phyloP scores from a whole-genome alignment of 2,888 invertebrate genomes.

The Acanthosepion lycidas region DNA sequence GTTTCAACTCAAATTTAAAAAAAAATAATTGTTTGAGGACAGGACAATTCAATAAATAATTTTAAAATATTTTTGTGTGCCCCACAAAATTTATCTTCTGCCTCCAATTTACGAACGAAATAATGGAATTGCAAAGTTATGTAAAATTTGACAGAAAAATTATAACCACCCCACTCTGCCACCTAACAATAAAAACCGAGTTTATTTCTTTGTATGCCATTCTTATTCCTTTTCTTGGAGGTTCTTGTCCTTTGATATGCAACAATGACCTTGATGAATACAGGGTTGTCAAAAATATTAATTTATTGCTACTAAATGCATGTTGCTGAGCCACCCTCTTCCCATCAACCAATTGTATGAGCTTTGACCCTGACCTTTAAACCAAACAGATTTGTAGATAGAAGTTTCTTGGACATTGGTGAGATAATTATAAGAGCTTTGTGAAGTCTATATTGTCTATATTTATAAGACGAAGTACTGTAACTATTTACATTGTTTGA shows the following conservation, averaged over 20 bases:
- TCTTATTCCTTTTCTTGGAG: not conserved
- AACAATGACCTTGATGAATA: not conserved
- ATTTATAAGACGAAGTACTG: too few species aligned
- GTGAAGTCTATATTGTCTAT: too few species aligned
- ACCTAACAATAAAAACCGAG: not conserved
- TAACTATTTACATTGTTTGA: too few species aligned
- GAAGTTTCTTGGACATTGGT: not conserved
- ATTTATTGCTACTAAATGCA: not conserved
- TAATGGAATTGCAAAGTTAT: not conserved
- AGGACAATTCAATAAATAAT: not conserved
- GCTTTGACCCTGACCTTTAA: slow-evolving; percentile 4
- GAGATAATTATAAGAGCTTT: too few species aligned
- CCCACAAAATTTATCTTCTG: not conserved
- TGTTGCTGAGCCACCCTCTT: not conserved
- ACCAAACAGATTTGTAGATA: too few species aligned
- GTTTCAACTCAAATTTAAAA: too few species aligned
- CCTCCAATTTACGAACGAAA: not conserved
- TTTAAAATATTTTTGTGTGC: not conserved
- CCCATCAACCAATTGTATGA: not conserved
- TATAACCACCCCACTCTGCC: not conserved
- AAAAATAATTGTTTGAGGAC: too few species aligned
- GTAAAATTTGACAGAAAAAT: not conserved
- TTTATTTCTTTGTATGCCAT: not conserved
- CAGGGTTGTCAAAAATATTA: not conserved
- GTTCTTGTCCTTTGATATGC: not conserved